Conservation (phyloP, 1,140 invertebrate species). For the Drosophila sulfurigaster region DNA sequence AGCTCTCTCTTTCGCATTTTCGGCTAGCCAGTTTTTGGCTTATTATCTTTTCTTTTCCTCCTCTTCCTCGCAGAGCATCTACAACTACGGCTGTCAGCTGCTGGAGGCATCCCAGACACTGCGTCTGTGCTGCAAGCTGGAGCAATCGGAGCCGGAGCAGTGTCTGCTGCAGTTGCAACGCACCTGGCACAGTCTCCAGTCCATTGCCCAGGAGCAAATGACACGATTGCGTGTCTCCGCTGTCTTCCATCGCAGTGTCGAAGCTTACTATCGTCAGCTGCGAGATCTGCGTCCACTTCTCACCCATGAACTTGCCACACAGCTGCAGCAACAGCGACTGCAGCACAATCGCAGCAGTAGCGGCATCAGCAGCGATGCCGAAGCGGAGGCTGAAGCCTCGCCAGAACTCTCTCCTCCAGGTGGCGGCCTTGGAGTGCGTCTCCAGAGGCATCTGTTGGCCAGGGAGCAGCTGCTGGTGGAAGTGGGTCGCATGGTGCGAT, state of each 20-base stretch:
- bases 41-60: background rate
- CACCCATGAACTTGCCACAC: constrained; percentile 77
- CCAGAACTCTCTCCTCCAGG: constrained; percentile 54
- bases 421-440: constrained; percentile 49
- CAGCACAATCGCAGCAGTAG: constrained; percentile 78
- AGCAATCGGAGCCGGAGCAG: constrained; percentile 76
- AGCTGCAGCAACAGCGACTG: constrained; percentile 65
- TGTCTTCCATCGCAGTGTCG: constrained; percentile 91
- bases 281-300: constrained; percentile 86
- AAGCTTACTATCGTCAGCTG: constrained; percentile 88
- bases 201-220: constrained; percentile 91
- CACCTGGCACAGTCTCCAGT: constrained; percentile 90
- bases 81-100: constrained; percentile 92
- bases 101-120: constrained; percentile 91
- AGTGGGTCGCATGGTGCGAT: constrained; percentile 90
- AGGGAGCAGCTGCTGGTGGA: constrained; percentile 90
- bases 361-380: constrained; percentile 78
- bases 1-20: background rate
- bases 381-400: constrained; percentile 43
- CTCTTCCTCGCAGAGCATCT: constrained; percentile 87
- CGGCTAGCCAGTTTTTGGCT: constrained; percentile 19
- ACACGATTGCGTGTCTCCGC: constrained; percentile 91
- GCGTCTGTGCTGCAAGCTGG: constrained; percentile 89
- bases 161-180: constrained; percentile 86
- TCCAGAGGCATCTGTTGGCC: constrained; percentile 87